phyloP scores from a whole-genome alignment of 2,888 invertebrate species.

The Rapana venosa region DNA sequence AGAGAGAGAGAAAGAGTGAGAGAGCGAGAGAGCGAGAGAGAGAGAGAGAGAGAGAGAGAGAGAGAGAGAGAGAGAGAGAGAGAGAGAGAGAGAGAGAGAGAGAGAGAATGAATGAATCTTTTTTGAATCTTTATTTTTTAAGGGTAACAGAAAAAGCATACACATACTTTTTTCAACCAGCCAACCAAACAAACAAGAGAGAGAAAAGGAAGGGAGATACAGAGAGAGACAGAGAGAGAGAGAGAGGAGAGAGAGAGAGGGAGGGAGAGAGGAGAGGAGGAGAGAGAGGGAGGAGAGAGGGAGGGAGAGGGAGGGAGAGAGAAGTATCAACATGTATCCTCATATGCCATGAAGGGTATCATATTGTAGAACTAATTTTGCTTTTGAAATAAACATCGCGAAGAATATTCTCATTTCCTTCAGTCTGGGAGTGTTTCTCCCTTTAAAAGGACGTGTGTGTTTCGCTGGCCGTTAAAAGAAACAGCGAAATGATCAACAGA shows the following conservation, averaged over 20 bases:
- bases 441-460: too few relatives aligned
- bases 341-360: too few relatives aligned
- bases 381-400: too few relatives aligned
- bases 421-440: too few relatives aligned
- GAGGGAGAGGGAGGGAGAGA: slow-evolving; percentile 13
- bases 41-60: slow-evolving; percentile 10
- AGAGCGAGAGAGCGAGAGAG: neutral
- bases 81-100: neutral
- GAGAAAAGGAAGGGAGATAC: neutral
- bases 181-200: neutral
- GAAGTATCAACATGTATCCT: neutral
- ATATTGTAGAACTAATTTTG: too few relatives aligned
- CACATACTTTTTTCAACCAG: too few relatives aligned
- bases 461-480: too few relatives aligned
- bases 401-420: too few relatives aligned
- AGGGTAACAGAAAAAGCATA: too few relatives aligned
- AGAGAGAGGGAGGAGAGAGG: neutral
- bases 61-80: neutral
- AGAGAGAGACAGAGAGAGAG: neutral
- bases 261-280: neutral
- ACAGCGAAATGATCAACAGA: too few relatives aligned
- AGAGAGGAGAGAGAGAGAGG: neutral
- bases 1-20: neutral
- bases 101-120: neutral
- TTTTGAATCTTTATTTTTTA: too few relatives aligned